Evolutionary conservation across 2,113 vertebrate species (phyloP).

Genomic region (Crypturellus undulatus): DNA sequence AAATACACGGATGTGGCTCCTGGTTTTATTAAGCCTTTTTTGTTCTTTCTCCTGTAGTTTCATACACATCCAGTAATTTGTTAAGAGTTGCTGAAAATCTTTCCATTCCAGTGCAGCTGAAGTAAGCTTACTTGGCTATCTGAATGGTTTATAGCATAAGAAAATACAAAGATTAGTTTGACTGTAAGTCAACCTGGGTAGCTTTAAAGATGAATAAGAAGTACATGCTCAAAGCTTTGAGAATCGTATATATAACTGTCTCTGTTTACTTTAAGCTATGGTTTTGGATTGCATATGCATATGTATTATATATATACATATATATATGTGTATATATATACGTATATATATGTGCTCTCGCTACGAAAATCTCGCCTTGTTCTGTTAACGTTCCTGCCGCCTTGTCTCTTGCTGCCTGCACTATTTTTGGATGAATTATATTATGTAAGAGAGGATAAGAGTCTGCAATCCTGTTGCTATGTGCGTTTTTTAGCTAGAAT

Average conservation of each 20-base stretch:
- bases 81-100: background rate
- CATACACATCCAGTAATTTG: background rate
- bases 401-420: background rate
- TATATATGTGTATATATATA: background rate
- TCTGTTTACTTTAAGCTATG: background rate
- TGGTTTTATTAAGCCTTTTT: background rate
- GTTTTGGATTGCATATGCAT: background rate
- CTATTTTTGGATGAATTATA: background rate
- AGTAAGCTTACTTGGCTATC: background rate
- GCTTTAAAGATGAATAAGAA: background rate
- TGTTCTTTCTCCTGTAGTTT: background rate
- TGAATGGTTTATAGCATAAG: background rate
- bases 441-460: background rate
- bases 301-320: no score
- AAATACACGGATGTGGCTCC: background rate
- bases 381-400: background rate
- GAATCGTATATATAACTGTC: background rate
- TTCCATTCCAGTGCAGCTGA: background rate
- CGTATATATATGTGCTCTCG: background rate
- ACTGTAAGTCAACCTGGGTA: background rate
- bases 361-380: background rate
- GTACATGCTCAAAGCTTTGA: background rate
- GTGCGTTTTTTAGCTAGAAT: background rate
- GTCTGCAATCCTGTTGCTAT: background rate
- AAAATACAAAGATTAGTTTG: background rate